Base-by-base conservation (phyloP, 2,113 vertebrate species). In the Carlito syrichta region DNA sequence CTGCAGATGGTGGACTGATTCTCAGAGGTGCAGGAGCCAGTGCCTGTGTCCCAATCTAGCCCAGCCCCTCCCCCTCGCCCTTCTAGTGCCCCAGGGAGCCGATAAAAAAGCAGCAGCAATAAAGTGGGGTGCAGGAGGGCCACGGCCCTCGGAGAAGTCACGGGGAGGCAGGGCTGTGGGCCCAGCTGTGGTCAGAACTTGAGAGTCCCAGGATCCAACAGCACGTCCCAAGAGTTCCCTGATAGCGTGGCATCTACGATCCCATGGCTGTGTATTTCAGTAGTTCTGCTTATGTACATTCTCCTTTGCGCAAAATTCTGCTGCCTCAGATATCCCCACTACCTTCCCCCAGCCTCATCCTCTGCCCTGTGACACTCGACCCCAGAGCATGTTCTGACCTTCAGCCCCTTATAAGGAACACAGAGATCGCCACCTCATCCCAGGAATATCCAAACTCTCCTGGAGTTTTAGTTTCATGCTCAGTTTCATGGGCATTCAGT, bases 111-210 rank as follows among this genome's bases (percentile, higher is more conserved):
- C 89, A 82, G 58, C 89, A 82, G 12, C n/a, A 76, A 17, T 19
- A 56, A 11, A 9, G 25, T 25, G 32, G 43, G 62, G 5, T 35
- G 12, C 1, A 9, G 16, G 43, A n/a, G 4, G n/a, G 25, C 38
- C 71, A 56, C 10, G 32, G 30, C 8, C 60, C 23, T 58, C 23
- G 54, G 50, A 35, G 32, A 86, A 87, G 78, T 38, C 25, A 25
- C 0, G 0, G 1, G 8, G 30, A 1, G 43, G 43, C 32, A 50
- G 20, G 48, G 25, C 1, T 2, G 20, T 19, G 27, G 43, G 6
- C 12, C 48, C 13, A 40, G 52, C 12, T 45, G 13, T 66, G 69
- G 30, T 68, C 68, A 88, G n/a, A 73, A 68, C 25, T 35, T 32
- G 77, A 52, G 25, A 83, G 60, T 32, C 54, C 11, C 40, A 1